These are phyloP conservation scores for Parazoanthus darwini DNA, from an alignment of 92 coral and sea anemone genomes.

Conservation along the genomic window DNA sequence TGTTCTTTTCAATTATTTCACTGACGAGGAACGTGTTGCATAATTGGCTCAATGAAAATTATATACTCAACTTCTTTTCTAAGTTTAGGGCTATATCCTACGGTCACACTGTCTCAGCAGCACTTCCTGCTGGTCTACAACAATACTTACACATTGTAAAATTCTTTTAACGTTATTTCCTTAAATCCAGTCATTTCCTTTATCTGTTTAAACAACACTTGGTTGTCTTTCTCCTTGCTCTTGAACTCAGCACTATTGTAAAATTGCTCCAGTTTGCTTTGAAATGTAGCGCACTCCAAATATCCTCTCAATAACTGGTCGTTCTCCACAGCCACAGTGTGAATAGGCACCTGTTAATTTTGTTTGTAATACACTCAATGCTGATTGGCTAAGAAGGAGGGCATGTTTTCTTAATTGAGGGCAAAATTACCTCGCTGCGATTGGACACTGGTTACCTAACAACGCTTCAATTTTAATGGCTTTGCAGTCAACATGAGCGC, in stretches of 20 bases:
- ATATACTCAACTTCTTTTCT: too few relatives aligned
- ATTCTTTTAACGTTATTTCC: conserved; percentile 60
- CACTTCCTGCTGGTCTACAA: neutral
- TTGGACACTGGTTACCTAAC: too few relatives aligned
- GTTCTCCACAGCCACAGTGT: conserved; percentile 61
- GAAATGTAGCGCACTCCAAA: conserved; percentile 59
- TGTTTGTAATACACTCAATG: too few relatives aligned
- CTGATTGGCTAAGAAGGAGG: too few relatives aligned
- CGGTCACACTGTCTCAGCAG: neutral
- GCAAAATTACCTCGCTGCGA: too few relatives aligned
- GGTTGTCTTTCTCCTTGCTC: conserved; percentile 55
- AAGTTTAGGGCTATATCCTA: too few relatives aligned
- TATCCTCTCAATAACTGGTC: conserved; percentile 79
- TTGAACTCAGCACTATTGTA: conserved; percentile 57
- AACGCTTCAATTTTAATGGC: too few relatives aligned
- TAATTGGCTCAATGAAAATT: too few relatives aligned
- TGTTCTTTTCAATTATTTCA: too few relatives aligned
- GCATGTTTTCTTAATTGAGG: too few relatives aligned
- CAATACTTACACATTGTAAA: conserved; percentile 78
- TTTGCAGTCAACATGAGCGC: too few relatives aligned
- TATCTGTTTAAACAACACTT: conserved; percentile 50
- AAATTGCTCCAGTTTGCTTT: conserved; percentile 46
- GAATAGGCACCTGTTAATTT: conserved; percentile 66
- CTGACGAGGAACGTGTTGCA: too few relatives aligned
- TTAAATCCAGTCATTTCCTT: conserved; percentile 51